Evolutionary conservation across 2,113 vertebrate genomes (phyloP), one percentile per base, ranked within the genome.

Genomic region (Rhinogobius similis): DNA sequence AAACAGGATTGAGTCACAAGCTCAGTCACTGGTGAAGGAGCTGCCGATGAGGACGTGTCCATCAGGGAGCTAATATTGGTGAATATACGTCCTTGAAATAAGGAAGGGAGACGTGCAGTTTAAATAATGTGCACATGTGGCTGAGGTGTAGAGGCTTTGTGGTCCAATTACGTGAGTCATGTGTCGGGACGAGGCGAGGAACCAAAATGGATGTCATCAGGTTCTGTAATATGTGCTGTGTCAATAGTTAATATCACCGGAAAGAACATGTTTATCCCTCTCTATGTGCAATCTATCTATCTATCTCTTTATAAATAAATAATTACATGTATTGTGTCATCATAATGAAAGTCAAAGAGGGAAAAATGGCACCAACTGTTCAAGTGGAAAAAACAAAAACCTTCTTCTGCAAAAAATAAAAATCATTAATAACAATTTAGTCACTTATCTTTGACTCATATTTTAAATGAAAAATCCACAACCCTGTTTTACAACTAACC

Each of bases 1-100:
- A 68, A 41, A 67, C 36, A 53, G 50, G 73, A 85, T 89, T 91
- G 87, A 91, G 70, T 89, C 87, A 90, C 78, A 68, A 62, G 78
- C 82, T 84, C 82, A 79, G 77, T 88, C 83, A 82, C 83, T 90
- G 74, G 65, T 55, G 82, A 79, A 90, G 62, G 75, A 70, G 75
- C 68, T 73, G 58, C 82, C 78, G 79, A 74, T 72, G 75, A 82
- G 79, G 75, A 82, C 80, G 69, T 69, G 84, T 71, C 64, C 20
- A 16, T 78, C 56, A 43, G 48, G 41, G 67, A 63, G 44, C 74
- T 56, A 36, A 68, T 29, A 68, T 78, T 74, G 72, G 63, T 83
- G 66, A 12, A 55, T 24, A 10, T 62, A 58, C 46, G 70, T 81
- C 74, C 75, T 83, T 71, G 62, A 61, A 64, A 36, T 65, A 39